A percentile compares a stretch with the other conserved stretches of the same genome.
Conservation (phyloP, 37 sponge, comb jelly and placozoan genomes). For the Ianthella basta region DNA sequence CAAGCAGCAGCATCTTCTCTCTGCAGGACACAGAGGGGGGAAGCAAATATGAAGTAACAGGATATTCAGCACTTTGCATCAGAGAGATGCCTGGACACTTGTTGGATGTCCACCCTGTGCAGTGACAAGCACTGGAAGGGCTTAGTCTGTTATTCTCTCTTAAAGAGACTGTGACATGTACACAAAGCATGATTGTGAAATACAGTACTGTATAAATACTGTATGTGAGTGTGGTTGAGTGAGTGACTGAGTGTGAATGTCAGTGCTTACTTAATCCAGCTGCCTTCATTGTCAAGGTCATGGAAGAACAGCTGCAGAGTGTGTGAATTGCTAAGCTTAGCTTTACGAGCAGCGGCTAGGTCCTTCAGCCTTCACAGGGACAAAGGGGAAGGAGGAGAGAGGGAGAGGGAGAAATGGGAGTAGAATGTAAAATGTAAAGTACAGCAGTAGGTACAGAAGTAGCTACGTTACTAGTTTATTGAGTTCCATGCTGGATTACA, state of each 20-base stretch:
- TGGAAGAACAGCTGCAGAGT: slow-evolving; percentile 87
- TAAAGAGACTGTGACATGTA: too few relatives aligned
- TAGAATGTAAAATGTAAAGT: background rate
- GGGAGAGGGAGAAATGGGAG: background rate
- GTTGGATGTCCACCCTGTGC: too few relatives aligned
- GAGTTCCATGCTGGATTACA: background rate
- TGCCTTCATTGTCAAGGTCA: slow-evolving; percentile 84
- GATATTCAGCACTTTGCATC: background rate
- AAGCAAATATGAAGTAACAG: slow-evolving; percentile 9
- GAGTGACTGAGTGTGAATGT: background rate
- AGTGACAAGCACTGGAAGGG: too few relatives aligned
- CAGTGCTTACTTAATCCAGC: slow-evolving; percentile 79
- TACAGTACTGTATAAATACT: too few relatives aligned
- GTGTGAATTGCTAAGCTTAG: slow-evolving; percentile 69
- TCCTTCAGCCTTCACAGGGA: slow-evolving; percentile 57
- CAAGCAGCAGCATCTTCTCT: slow-evolving; percentile 83
- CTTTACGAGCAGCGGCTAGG: slow-evolving; percentile 53
- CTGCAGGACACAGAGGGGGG: slow-evolving; percentile 20
- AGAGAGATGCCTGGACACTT: background rate
- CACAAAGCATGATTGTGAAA: too few relatives aligned
- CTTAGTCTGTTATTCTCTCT: too few relatives aligned
- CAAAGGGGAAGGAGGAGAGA: background rate
- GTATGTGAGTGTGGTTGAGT: too few relatives aligned
- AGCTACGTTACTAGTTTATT: background rate
- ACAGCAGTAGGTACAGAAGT: background rate